A percentile compares a stretch with the other conserved stretches of the same genome.
These are phyloP conservation scores for Diachasmimorpha longicaudata DNA, from an alignment of 1,140 invertebrate genomes.

Conservation along the genomic window DNA sequence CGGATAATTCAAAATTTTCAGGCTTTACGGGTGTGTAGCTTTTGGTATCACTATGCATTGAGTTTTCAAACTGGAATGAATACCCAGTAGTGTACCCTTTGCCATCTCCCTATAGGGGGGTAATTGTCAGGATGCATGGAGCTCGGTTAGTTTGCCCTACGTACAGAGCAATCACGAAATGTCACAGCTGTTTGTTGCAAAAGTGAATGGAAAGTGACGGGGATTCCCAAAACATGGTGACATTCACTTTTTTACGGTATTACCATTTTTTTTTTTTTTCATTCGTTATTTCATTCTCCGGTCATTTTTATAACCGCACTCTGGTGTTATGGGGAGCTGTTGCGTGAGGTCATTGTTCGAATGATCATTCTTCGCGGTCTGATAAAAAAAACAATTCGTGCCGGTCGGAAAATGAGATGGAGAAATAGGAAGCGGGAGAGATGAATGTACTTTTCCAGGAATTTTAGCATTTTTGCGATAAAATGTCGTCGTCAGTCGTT, in stretches of 20 bases:
- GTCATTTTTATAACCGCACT: neutral
- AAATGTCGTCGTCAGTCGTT: no score
- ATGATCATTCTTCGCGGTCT: neutral
- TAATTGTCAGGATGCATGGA: slow-evolving; percentile 14
- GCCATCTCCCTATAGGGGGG: neutral
- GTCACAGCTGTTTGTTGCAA: slow-evolving; percentile 17
- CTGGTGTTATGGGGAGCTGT: neutral
- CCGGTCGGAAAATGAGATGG: neutral
- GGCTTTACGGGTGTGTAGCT: neutral
- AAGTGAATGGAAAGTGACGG: slow-evolving; percentile 7
- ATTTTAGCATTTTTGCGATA: no score
- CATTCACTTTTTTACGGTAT: neutral
- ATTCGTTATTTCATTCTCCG: neutral
- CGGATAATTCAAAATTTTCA: neutral
- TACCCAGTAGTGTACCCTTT: neutral
- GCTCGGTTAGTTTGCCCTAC: slow-evolving; percentile 2
- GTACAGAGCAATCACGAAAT: slow-evolving; percentile 15
- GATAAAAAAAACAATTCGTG: neutral
- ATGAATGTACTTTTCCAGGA: neutral
- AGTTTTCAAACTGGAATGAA: slow-evolving; percentile 6
- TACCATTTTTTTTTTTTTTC: neutral
- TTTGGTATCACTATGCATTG: slow-evolving; percentile 4
- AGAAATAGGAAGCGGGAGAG: neutral
- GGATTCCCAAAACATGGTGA: neutral
- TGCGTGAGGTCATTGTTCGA: neutral